A percentile compares a stretch with the other conserved stretches of the same genome.
Evolutionary conservation across 2,888 invertebrate genomes (phyloP).

Genomic region (Monoplex corrugatus): DNA sequence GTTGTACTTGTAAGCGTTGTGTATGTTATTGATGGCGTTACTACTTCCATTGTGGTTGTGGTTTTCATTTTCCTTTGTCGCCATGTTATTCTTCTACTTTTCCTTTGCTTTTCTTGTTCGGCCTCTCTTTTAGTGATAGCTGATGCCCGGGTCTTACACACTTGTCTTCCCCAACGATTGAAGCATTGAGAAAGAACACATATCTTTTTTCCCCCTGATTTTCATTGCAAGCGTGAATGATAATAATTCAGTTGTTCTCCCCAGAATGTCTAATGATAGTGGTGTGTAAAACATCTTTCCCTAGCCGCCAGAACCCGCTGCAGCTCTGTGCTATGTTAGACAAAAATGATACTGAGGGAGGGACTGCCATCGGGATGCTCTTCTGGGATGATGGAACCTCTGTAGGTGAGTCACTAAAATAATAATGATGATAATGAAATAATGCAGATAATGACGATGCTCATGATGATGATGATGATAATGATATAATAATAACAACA

Average conservation of each 20-base stretch:
- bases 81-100: background rate
- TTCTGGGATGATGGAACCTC: constrained; percentile 83
- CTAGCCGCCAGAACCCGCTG: constrained; percentile 85
- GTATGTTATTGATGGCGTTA: no score
- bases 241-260: background rate
- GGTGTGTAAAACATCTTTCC: no score
- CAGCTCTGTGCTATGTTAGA: constrained; percentile 84
- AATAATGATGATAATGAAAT: no score
- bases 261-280: no score
- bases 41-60: background rate
- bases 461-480: no score
- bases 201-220: no score
- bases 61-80: background rate
- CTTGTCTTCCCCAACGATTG: background rate
- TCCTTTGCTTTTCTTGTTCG: background rate
- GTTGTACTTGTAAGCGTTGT: background rate
- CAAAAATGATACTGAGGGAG: constrained; percentile 83
- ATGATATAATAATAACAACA: no score
- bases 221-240: no score
- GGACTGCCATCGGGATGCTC: constrained; percentile 86
- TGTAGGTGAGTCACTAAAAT: constrained; percentile 45
- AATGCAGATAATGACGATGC: no score
- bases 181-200: no score
- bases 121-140: no score
- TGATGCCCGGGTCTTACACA: no score